Conservation (phyloP, 1,140 invertebrate genomes). For the Trachymyrmex septentrionalis region DNA sequence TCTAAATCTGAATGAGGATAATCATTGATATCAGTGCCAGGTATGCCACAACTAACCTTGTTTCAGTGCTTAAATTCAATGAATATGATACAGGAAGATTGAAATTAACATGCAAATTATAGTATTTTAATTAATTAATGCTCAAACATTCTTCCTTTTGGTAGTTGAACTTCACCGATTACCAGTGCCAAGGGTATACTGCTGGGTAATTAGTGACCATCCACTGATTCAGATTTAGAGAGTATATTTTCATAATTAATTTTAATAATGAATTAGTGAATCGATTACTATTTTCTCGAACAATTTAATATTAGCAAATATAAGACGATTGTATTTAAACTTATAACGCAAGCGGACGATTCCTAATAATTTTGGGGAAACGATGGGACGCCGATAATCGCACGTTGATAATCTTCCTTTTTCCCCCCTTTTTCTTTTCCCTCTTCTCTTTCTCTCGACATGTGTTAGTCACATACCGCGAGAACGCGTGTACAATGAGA, state of each 20-base stretch:
- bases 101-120: too few species aligned
- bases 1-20: too few species aligned
- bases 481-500: conserved; percentile 75
- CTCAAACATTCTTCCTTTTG: too few species aligned
- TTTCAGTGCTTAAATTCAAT: too few species aligned
- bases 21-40: too few species aligned
- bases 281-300: background rate
- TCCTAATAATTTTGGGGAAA: conserved; percentile 33
- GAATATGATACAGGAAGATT: too few species aligned
- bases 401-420: conserved; percentile 22
- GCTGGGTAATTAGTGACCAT: too few species aligned
- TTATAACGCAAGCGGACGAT: background rate
- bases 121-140: too few species aligned
- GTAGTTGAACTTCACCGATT: too few species aligned
- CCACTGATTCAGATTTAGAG: too few species aligned
- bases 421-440: background rate
- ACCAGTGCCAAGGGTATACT: too few species aligned
- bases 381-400: conserved; percentile 25
- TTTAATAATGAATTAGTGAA: conserved; percentile 8
- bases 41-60: too few species aligned
- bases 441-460: background rate
- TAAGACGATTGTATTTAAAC: background rate
- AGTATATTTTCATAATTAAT: background rate
- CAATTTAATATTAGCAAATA: conserved; percentile 4
- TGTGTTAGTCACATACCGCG: conserved; percentile 72